Evolutionary conservation across 2,888 invertebrate species (phyloP).

Genomic region (Chymomyza amoena): DNA sequence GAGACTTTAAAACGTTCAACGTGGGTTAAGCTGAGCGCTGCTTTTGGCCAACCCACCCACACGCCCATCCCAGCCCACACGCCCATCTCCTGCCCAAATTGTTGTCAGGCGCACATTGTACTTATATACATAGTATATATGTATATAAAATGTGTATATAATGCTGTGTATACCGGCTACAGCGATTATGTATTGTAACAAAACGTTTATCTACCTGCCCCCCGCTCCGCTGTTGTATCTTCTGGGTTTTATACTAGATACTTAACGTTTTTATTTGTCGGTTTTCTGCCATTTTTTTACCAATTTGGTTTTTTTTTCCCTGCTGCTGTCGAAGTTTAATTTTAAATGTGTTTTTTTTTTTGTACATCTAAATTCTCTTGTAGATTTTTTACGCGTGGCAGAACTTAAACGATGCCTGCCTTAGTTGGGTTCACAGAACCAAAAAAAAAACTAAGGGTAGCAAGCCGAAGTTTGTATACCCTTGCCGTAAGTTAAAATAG

Average conservation of each 20-base stretch:
- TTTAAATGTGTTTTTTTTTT: constrained; percentile 46
- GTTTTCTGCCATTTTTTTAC: background rate
- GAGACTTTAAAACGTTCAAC: constrained; percentile 32
- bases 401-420: constrained; percentile 62
- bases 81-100: background rate
- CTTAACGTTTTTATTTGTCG: constrained; percentile 5
- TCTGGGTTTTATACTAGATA: background rate
- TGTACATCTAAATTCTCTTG: constrained; percentile 6
- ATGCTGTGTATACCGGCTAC: constrained; percentile 34
- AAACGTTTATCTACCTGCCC: constrained; percentile 65
- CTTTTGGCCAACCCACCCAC: background rate
- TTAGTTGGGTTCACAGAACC: constrained; percentile 14
- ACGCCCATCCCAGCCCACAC: background rate
- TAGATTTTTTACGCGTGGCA: constrained; percentile 65
- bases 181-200: constrained; percentile 63
- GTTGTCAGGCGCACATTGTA: background rate
- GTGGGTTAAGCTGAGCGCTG: background rate
- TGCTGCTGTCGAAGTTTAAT: constrained; percentile 35
- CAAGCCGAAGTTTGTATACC: background rate
- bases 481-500: background rate
- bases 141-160: background rate
- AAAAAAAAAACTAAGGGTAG: constrained; percentile 3
- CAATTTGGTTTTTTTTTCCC: background rate
- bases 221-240: constrained; percentile 23
- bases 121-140: background rate